Percentiles rank a stretch among this genome's conserved stretches.
phyloP scores from a whole-genome alignment of 2,888 invertebrate genomes.

The Spilosoma lubricipeda region DNA sequence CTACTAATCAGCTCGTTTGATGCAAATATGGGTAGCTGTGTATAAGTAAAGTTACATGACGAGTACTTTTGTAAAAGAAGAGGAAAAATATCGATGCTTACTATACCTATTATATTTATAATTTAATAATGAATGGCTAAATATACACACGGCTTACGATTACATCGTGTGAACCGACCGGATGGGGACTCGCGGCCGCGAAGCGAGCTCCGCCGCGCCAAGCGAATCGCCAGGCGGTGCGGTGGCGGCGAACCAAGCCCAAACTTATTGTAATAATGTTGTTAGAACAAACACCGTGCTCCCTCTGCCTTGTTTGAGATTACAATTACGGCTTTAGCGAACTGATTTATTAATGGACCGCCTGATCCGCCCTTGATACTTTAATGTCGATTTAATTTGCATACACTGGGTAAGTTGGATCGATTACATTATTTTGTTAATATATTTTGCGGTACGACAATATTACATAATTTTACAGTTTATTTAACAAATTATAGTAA shows the following conservation, averaged over 20 bases:
- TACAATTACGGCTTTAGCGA: slow-evolving; percentile 87
- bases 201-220: slow-evolving; percentile 24
- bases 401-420: slow-evolving; percentile 53
- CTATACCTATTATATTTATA: background rate
- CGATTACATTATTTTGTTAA: slow-evolving; percentile 9
- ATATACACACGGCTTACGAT: background rate
- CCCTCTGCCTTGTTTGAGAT: slow-evolving; percentile 83
- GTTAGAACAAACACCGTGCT: slow-evolving; percentile 83
- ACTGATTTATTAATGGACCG: slow-evolving; percentile 86
- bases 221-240: slow-evolving; percentile 38
- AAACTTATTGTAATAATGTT: slow-evolving; percentile 86
- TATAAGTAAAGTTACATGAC: no score
- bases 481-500: no score
- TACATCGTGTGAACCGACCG: slow-evolving; percentile 25
- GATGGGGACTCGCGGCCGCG: slow-evolving; percentile 7
- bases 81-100: background rate
- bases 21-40: no score
- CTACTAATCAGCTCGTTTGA: no score
- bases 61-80: background rate
- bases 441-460: background rate
- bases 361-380: slow-evolving; percentile 85
- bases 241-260: slow-evolving; percentile 72
- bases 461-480: no score
- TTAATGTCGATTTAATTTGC: slow-evolving; percentile 85
- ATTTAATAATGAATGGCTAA: background rate